phyloP scores from a whole-genome alignment of 2,113 vertebrate genomes.

The Marmota monax region DNA sequence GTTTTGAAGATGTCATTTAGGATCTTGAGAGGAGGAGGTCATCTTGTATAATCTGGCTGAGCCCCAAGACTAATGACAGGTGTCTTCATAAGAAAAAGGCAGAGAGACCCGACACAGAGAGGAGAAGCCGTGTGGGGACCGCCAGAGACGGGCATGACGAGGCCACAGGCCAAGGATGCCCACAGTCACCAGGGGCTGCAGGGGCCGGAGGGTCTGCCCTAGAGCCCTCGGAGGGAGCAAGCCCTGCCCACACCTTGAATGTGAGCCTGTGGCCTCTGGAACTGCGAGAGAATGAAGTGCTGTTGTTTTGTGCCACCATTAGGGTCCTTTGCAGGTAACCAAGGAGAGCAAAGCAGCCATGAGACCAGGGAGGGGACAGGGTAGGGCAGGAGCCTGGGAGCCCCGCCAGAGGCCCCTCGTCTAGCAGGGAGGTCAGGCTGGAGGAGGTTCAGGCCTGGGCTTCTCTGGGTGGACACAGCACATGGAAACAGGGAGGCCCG shows the following conservation, averaged over 20 bases:
- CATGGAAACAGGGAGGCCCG: background rate
- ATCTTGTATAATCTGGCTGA: too few relatives aligned
- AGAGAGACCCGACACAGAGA: background rate
- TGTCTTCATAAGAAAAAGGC: background rate
- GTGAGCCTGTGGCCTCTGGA: too few relatives aligned
- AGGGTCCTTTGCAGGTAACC: too few relatives aligned
- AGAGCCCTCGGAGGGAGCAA: too few relatives aligned
- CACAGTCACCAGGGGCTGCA: too few relatives aligned
- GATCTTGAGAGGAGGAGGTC: background rate
- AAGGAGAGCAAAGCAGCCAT: background rate
- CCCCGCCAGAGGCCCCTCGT: background rate
- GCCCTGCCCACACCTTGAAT: too few relatives aligned
- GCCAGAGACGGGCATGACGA: too few relatives aligned
- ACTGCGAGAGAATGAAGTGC: too few relatives aligned
- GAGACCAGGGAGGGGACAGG: background rate
- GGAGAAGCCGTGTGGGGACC: too few relatives aligned
- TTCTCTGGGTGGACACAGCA: background rate
- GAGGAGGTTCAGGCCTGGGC: background rate
- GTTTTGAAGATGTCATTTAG: background rate
- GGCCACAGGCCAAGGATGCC: too few relatives aligned
- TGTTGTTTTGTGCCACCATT: background rate
- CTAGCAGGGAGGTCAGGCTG: rapidly evolving
- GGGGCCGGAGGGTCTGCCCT: too few relatives aligned
- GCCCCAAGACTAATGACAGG: background rate
- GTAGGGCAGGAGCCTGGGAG: too few relatives aligned